These are phyloP conservation scores for Microctonus hyperodae DNA, from an alignment of 2,888 invertebrate species.

Conservation along the genomic window DNA sequence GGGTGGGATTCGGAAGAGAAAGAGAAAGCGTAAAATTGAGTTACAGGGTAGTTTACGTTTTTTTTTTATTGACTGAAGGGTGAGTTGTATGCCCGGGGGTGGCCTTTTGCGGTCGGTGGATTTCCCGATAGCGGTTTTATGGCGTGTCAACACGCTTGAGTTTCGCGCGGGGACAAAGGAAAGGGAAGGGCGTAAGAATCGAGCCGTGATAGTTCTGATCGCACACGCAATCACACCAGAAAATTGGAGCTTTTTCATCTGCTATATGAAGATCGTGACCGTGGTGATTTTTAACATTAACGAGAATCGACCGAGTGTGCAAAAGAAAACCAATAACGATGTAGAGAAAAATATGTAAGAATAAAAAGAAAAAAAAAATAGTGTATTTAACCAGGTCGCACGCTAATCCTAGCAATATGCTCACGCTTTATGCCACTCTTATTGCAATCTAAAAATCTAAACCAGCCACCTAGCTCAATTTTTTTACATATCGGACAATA, in stretches of 20 bases:
- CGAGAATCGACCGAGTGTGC: background rate
- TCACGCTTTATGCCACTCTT: constrained; percentile 21
- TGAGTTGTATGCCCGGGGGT: constrained; percentile 24
- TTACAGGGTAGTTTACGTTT: constrained; percentile 58
- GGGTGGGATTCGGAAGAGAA: background rate
- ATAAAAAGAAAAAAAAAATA: constrained; percentile 21
- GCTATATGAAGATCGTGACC: constrained; percentile 11
- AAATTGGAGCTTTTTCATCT: constrained; percentile 38
- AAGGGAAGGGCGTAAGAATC: constrained; percentile 29
- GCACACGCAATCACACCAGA: constrained; percentile 48
- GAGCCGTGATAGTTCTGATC: constrained; percentile 23
- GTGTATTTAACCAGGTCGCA: constrained; percentile 39
- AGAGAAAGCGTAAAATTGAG: constrained; percentile 56
- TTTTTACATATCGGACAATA: constrained; percentile 1
- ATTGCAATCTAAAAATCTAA: constrained; percentile 11
- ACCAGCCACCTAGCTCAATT: background rate
- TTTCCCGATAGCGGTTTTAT: constrained; percentile 62
- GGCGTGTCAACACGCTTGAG: constrained; percentile 62
- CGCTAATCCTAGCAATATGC: constrained; percentile 35
- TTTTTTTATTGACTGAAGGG: constrained; percentile 53
- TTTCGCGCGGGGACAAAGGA: constrained; percentile 32
- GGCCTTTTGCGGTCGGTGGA: constrained; percentile 58
- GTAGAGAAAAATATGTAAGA: constrained; percentile 8
- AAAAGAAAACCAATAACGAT: background rate
- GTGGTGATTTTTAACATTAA: background rate